Percentiles rank a stretch among this genome's conserved stretches.
Conservation (phyloP, 2,888 invertebrate genomes). For the Enchytraeus crypticus region DNA sequence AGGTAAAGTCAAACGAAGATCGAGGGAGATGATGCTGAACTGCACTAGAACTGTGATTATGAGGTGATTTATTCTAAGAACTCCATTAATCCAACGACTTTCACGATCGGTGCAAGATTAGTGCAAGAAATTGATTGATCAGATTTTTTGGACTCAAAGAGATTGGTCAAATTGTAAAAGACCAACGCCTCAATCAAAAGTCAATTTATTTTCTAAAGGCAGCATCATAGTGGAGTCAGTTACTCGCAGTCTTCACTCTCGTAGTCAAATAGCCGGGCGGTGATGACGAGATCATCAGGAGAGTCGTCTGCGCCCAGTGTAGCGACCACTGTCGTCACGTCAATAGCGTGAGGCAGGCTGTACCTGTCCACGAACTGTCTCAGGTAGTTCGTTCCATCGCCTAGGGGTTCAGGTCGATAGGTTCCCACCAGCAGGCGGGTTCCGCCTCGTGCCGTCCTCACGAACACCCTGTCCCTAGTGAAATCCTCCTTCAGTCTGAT, state of each 20-base stretch:
- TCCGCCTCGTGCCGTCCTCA: conserved; percentile 10
- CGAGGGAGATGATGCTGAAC: no score
- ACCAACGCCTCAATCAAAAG: no score
- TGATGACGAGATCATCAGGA: conserved; percentile 2
- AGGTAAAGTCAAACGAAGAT: no score
- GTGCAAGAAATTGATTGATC: no score
- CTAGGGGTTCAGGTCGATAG: conserved; percentile 12
- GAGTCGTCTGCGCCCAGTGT: neutral
- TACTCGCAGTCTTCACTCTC: neutral
- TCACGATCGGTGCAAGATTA: no score
- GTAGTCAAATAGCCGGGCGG: conserved; percentile 1
- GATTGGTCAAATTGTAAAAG: no score
- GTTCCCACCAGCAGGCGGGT: conserved; percentile 7
- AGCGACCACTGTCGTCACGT: neutral
- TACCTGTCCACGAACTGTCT: conserved; percentile 9
- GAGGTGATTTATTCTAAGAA: no score
- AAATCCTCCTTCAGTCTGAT: conserved; percentile 8
- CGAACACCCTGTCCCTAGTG: conserved; percentile 1
- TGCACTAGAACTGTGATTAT: no score
- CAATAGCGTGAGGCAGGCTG: conserved; percentile 10
- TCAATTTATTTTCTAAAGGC: neutral
- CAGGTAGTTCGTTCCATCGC: conserved; percentile 16
- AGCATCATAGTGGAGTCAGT: neutral
- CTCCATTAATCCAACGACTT: no score
- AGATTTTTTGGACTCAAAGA: no score